Percentiles rank a stretch among this genome's conserved stretches.
Conservation (phyloP, 2,113 vertebrate genomes). For the Gobius niger region DNA sequence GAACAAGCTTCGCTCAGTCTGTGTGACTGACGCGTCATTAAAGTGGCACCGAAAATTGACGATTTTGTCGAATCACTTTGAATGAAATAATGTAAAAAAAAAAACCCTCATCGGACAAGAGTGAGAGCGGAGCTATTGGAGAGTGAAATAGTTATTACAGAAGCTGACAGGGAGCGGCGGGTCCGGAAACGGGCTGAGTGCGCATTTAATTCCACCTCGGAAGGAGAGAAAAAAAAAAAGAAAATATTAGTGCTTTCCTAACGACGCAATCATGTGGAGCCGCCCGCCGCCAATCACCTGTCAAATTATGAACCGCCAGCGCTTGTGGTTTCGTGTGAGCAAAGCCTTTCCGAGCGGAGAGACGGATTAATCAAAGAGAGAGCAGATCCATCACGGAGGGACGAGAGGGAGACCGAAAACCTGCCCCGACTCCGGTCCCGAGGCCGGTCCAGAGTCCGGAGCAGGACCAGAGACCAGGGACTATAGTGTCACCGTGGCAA, state of each 20-base stretch:
- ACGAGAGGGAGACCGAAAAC: not conserved
- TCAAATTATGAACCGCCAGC: slow-evolving; percentile 74
- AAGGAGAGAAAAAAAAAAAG: slow-evolving; percentile 17
- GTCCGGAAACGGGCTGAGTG: slow-evolving; percentile 39
- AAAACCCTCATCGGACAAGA: not conserved
- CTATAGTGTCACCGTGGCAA: no score
- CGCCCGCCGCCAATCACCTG: slow-evolving; percentile 73
- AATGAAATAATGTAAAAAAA: not conserved
- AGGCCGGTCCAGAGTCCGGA: not conserved
- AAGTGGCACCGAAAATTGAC: not conserved
- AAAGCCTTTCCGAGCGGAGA: slow-evolving; percentile 70
- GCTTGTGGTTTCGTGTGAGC: slow-evolving; percentile 72
- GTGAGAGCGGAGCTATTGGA: not conserved
- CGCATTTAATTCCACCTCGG: slow-evolving; percentile 44
- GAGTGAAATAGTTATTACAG: slow-evolving; percentile 27
- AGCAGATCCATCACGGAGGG: slow-evolving; percentile 71
- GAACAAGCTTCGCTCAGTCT: not conserved
- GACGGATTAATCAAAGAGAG: slow-evolving; percentile 78
- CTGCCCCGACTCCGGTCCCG: not conserved
- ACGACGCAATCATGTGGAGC: slow-evolving; percentile 69
- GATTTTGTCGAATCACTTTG: not conserved
- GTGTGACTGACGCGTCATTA: not conserved
- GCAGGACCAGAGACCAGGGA: not conserved
- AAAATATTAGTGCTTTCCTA: slow-evolving; percentile 29
- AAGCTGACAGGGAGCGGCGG: slow-evolving; percentile 28